Evolutionary conservation across 2,797 vertebrate genomes (phyloP), one percentile per base, ranked within the genome.

Genomic region (Sebastolobus altivelis): DNA sequence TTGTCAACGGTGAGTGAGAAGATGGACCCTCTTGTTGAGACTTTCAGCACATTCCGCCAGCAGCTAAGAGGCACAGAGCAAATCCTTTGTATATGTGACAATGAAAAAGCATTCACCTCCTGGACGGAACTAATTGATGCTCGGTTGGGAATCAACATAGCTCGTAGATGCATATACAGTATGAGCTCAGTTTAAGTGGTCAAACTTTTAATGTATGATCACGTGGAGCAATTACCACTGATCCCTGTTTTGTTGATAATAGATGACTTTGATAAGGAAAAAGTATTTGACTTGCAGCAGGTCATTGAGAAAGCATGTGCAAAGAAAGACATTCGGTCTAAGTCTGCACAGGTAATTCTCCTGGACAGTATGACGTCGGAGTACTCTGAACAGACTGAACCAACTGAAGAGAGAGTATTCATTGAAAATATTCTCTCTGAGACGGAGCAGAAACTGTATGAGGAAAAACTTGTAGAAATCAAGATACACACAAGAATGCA

Each of bases 231-330:
- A 18, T 59, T 84, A 16, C 90, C 92, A 22, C 82, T 83, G 43
- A 81, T 95, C 59, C 95, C 96, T 13, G 94, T 97, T 25, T 79
- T 98, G 79, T 90, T 97, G 29, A 94, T 97, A 91, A 92, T 96
- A 8, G 97, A 97, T 93, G 95, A 97, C 61, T 96, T 96, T 88
- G 95, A 97, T 3, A 94, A 91, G 77, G 95, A 96, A 75, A 94
- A 93, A 16, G 82, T 97, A 1, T 89, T 16, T 65, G 31, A 94
- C 71, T 90, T 98, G 49, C 85, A 92, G 75, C 81, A 84, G 40
- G 71, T 85, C 63, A 93, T 95, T 90, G 91, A 94, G 56, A 89
- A 86, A n/a, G 78, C 91, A 78, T 94, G 91, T 29, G 52, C 37
- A 3, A 74, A 70, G 22, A 89, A 75, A 54, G 13, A 79, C 1